Conservation (phyloP, 2,888 invertebrate genomes). For the Heterodera filipjevi region DNA sequence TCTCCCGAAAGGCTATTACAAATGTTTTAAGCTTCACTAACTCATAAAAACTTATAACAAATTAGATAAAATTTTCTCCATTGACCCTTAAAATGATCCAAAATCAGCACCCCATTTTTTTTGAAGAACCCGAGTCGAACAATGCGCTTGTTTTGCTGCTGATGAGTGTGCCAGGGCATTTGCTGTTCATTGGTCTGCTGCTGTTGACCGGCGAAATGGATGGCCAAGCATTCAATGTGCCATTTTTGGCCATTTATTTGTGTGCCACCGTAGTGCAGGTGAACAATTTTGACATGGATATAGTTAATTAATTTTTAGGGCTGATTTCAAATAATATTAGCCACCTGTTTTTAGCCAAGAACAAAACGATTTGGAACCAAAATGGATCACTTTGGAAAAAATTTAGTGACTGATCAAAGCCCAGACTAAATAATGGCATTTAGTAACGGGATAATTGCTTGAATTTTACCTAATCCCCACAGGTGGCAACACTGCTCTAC, state of each 20-base stretch:
- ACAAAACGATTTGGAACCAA: no score
- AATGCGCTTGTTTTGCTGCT: constrained; percentile 50
- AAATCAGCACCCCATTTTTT: neutral
- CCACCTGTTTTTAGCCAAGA: no score
- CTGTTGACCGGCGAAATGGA: constrained; percentile 44
- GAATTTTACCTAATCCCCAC: constrained; percentile 22
- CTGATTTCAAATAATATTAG: no score
- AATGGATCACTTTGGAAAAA: no score
- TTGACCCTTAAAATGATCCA: no score
- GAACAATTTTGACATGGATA: neutral
- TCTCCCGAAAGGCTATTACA: no score
- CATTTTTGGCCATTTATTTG: constrained; percentile 35
- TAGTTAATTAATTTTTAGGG: neutral
- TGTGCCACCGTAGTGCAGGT: constrained; percentile 31
- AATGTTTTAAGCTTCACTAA: no score
- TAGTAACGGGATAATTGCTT: no score
- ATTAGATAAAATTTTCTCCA: no score
- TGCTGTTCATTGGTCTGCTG: constrained; percentile 52
- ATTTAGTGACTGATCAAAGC: no score
- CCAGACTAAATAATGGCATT: no score
- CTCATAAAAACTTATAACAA: no score
- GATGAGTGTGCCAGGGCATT: constrained; percentile 53
- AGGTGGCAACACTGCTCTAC: constrained; percentile 57
- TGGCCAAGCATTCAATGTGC: constrained; percentile 39
- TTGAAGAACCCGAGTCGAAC: constrained; percentile 52